Conservation (phyloP, 2,888 invertebrate species). For the Cepaea hortensis region DNA sequence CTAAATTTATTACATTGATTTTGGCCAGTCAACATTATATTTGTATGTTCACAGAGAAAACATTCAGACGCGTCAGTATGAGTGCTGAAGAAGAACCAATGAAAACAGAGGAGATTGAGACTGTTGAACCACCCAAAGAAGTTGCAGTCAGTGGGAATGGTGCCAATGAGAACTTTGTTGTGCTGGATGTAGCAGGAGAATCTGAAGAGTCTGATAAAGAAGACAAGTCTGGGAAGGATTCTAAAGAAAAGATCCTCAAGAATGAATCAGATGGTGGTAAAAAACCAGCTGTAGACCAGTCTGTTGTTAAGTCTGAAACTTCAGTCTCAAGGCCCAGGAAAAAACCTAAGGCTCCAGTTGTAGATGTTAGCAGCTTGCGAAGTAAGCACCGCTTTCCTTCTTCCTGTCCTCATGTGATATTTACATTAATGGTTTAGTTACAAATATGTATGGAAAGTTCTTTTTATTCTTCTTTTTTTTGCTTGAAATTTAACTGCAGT, state of each 20-base stretch:
- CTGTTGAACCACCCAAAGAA: constrained; percentile 32
- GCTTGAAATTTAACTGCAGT: background rate
- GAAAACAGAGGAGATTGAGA: background rate
- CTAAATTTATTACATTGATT: background rate
- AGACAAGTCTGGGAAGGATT: constrained; percentile 31
- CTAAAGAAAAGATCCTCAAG: constrained; percentile 35
- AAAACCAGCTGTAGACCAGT: constrained; percentile 22
- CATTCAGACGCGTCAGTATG: background rate
- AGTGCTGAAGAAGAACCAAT: constrained; percentile 38
- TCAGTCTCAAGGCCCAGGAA: constrained; percentile 37
- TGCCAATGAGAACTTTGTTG: constrained; percentile 49
- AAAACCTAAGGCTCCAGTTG: constrained; percentile 48
- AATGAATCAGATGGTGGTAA: constrained; percentile 10
- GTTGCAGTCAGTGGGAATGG: background rate
- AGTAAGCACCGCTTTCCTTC: constrained; percentile 22
- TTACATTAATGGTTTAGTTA: background rate
- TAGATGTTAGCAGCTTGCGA: constrained; percentile 48
- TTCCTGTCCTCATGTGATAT: background rate
- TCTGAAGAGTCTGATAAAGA: constrained; percentile 47
- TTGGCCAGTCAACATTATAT: background rate
- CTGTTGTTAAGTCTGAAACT: constrained; percentile 27
- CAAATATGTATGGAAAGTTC: background rate
- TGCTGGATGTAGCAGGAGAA: constrained; percentile 46
- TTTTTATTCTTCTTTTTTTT: background rate
- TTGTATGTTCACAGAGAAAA: background rate